Evolutionary conservation across 2,113 vertebrate genomes (phyloP), one percentile per base, ranked within the genome.

Genomic region (Asarcornis scutulata): DNA sequence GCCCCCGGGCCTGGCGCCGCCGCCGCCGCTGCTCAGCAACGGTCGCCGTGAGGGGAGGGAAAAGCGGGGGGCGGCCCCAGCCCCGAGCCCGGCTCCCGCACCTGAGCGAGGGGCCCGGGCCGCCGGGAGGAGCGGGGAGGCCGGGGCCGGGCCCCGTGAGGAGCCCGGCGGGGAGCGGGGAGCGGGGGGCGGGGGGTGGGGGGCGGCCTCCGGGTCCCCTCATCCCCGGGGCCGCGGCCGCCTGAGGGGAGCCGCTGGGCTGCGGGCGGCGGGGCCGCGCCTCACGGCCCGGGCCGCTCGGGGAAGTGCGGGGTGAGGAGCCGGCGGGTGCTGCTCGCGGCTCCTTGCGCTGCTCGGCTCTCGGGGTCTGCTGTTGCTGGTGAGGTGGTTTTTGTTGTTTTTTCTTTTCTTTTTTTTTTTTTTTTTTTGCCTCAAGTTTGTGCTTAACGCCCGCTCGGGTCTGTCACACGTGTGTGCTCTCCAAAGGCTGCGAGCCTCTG

Each of bases 1-100:
- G 79, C 89, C 73, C 91, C 55, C 21, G 88, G 96, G 94, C 96
- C 96, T 93, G 94, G 72, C 74, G 75, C 76, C 76, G 38, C 91
- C 85, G 93, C 94, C 36, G 93, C 94, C 36, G 83, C 91, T 89
- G 91, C 90, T 93, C 86, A 8, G 91, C 93, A 87, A 78, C 81
- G 27, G 52, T 69, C 74, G 84, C 88, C 60, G 75, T 23, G 25
- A 86, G 80, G 67, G 64, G 25, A 36, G 64, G 81, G 40, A 40
- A 40, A 40, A 40, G 40, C 40, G 40, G 62, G 80, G 74, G 85
- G 48, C 67, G 67, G 93, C 64, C 58, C 67, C 68, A 68, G 80
- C 86, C 73, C 69, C 91, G 93, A 88, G 93, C 93, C 91, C 68
- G 92, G 46, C 46, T 48, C 46, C 10, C 46, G 46, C 46, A 48